A percentile compares a stretch with the other conserved stretches of the same genome.
These are phyloP conservation scores for Schlechtendalia chinensis DNA, from an alignment of 1,140 invertebrate species.

Conservation along the genomic window DNA sequence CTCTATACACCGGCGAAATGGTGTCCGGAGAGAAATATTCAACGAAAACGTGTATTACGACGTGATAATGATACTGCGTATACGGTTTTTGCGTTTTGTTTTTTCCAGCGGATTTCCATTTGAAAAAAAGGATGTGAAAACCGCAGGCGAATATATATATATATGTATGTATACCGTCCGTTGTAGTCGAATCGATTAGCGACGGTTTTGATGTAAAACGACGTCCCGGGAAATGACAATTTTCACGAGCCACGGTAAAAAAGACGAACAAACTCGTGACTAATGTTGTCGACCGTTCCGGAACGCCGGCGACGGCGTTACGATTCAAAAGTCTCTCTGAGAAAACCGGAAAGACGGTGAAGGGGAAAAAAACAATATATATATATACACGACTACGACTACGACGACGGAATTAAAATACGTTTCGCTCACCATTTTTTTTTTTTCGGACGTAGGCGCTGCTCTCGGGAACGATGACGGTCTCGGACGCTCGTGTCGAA, in stretches of 20 bases:
- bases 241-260: conserved; percentile 1
- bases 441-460: neutral
- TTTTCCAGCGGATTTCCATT: neutral
- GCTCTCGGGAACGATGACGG: neutral
- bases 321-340: neutral
- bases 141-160: neutral
- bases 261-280: conserved; percentile 20
- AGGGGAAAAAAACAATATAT: conserved; percentile 2
- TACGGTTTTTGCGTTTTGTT: too few species aligned
- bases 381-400: too few species aligned
- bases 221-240: conserved; percentile 24
- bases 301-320: conserved; percentile 2
- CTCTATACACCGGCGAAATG: neutral
- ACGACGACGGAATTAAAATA: neutral
- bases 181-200: conserved; percentile 42
- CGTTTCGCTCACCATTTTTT: conserved; percentile 4
- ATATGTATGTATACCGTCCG: neutral
- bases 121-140: conserved; percentile 12
- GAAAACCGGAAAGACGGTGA: neutral
- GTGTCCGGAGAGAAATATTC: neutral
- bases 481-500: too few species aligned
- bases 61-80: too few species aligned
- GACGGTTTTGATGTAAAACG: conserved; percentile 23
- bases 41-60: too few species aligned
- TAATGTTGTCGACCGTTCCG: conserved; percentile 21